Base-by-base conservation (phyloP, 2,113 vertebrate species). In the Motacilla tschutschensis region DNA sequence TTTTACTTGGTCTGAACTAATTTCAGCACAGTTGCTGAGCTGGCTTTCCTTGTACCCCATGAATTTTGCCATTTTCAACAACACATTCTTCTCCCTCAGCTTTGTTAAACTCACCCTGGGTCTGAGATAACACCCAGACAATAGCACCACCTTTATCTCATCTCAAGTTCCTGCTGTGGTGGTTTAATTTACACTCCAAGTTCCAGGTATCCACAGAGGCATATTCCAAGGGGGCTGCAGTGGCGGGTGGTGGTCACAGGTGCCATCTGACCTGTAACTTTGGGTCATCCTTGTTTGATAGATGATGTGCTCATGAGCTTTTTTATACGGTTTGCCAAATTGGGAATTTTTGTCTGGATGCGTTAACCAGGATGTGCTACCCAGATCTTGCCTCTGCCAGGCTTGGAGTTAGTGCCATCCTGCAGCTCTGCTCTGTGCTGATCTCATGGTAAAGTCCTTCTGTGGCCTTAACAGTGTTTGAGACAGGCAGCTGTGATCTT, bases 151-250 rank as follows among this genome's bases (percentile, higher is more conserved):
- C 33, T 46, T 38, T 53, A 28, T 36, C 46, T 14, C 53, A 17
- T 15, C 47, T 28, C 40, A n/a, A 5, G 14, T 12, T n/a, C 40
- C 7, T 0, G 0, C 14, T 28, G 5, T 38, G 10, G 7, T 38
- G 40, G 7, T 53, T 62, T 22, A 38, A 53, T 13, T 53, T 28
- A 10, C 18, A 46, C 28, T 28, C 33, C 40, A 24, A 33, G 18
- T 10, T 54, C 40, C 66, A 62, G 22, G 47, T 28, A 18, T 22
- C 28, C 40, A 28, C 2, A 4, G 48, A 62, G 12, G 4, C 4
- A 12, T 10, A 48, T 26, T 70, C 33, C 8, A 2, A 3, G 10
- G 18, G 7, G 9, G 9, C 7, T 54, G 0, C 47, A 12, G 28
- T 46, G 22, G 28, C 18, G 21, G 12, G 8, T 77, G 48, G 18